Base-by-base conservation (phyloP, 2,888 invertebrate genomes). In the Tipula confusa region DNA sequence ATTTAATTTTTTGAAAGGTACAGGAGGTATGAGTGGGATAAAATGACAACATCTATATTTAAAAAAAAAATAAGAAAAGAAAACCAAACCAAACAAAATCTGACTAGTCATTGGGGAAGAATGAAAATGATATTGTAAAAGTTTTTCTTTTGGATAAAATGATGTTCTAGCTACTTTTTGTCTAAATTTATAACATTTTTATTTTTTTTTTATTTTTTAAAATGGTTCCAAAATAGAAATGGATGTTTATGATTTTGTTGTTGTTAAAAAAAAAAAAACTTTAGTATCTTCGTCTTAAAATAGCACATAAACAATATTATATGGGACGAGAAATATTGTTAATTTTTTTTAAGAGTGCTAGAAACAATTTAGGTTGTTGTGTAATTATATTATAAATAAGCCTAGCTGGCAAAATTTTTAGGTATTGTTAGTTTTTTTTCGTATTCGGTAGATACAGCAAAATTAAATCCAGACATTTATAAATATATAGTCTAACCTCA, bases 321-420 rank as follows among this genome's bases (percentile, higher is more conserved):
- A 64, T 24, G 64, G 64, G 1, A 18, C 6, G n/a, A 43, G 43
- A 13, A 43, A 43, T 43, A 4, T 43, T 43, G 64, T 24, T 64
- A 64, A 24, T 64, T 64, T 64, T 64, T 64, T 24, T 9, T 33
- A n/a, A 24, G 9, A 24, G 18, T 64, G 24, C n/a, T 64, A 24
- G 64, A 24, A 4, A 64, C 18, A 24, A 24, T 64, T 64, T 64
- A 9, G 64, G 64, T 24, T 64, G 2, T 18, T 64, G 2, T 18
- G 64, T 64, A 64, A 64, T 64, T 64, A 64, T 64, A 64, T 64
- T 64, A 64, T 64, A 64, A 64, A 64, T 64, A 64, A 24, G 64
- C 64, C n/a, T 4, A 43, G 43, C n/a, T n/a, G 43, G 15, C 43
- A 43, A 43, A 43, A 43, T n/a, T 43, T 43, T 13, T 43, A 36